Percentiles rank a stretch among this genome's conserved stretches.
Conservation (phyloP, 2,888 invertebrate genomes). For the Merodon equestris region DNA sequence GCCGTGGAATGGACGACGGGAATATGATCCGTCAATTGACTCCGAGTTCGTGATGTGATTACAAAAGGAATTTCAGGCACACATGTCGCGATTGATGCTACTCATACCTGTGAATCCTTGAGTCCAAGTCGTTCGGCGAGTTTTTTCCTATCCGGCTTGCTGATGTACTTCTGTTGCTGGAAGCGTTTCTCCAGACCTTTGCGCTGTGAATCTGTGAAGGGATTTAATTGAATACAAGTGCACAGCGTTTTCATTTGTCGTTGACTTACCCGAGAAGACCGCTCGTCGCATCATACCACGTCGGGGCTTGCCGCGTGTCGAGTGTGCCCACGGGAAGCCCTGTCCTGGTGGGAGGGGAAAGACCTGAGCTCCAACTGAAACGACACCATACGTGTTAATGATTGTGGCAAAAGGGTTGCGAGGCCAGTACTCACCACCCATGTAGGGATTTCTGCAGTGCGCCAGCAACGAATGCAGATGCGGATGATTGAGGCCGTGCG, state of each 20-base stretch:
- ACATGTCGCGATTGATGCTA: background rate
- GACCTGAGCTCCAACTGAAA: constrained; percentile 82
- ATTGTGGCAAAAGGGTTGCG: constrained; percentile 17
- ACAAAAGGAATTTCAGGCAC: background rate
- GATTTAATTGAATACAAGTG: background rate
- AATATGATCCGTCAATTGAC: constrained; percentile 58
- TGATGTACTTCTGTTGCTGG: constrained; percentile 98
- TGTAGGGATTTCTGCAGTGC: constrained; percentile 91
- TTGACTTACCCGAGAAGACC: constrained; percentile 87
- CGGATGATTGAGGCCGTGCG: constrained; percentile 87
- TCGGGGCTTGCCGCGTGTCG: constrained; percentile 94
- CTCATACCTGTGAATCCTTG: constrained; percentile 96
- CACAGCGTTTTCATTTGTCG: background rate
- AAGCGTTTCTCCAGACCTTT: constrained; percentile 97
- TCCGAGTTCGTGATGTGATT: constrained; percentile 56
- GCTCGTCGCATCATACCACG: constrained; percentile 98
- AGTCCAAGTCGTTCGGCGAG: constrained; percentile 96
- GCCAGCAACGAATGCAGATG: constrained; percentile 90
- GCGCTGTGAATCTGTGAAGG: constrained; percentile 87
- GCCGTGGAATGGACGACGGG: constrained; percentile 21
- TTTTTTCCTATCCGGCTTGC: constrained; percentile 98
- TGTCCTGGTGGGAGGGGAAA: constrained; percentile 82
- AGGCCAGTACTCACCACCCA: constrained; percentile 81
- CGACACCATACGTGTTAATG: constrained; percentile 64
- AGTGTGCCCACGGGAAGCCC: constrained; percentile 93